These are phyloP conservation scores for Setipinna tenuifilis DNA, from an alignment of 2,797 vertebrate genomes.

Conservation along the genomic window DNA sequence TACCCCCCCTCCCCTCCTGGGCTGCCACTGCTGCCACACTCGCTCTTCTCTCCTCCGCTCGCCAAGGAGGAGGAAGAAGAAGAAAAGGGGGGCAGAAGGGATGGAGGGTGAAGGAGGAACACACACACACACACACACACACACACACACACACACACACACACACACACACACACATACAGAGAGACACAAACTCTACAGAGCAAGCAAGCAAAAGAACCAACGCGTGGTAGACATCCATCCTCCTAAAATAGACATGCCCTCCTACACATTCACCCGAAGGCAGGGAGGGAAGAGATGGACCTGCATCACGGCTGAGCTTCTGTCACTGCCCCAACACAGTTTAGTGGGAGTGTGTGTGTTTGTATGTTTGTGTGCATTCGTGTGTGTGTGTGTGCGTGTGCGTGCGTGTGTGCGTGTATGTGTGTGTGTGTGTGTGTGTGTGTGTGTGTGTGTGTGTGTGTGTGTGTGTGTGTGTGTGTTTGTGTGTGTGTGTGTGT, in stretches of 20 bases:
- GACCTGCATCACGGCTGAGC: not conserved
- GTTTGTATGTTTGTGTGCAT: not conserved
- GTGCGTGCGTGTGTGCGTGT: not conserved
- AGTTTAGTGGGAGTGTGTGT: not conserved
- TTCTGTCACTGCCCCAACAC: not conserved
- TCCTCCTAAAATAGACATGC: conserved; percentile 12
- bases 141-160: too few relatives aligned
- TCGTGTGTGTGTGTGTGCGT: not conserved
- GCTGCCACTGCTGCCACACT: not conserved
- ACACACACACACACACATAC: too few relatives aligned
- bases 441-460: too few relatives aligned
- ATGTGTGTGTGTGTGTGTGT: too few relatives aligned
- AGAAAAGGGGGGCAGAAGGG: not conserved
- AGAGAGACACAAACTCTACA: not conserved
- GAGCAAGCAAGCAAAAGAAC: not conserved
- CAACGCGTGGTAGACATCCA: not conserved
- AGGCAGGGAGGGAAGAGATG: not conserved
- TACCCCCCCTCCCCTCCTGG: not conserved
- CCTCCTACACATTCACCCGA: conserved; percentile 10
- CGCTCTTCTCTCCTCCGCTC: too few relatives aligned
- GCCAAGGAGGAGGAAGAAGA: not conserved
- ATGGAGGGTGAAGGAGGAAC: not conserved
- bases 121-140: not conserved
- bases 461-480: too few relatives aligned
- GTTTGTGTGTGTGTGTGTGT: not conserved